Evolutionary conservation across 2,113 vertebrate genomes (phyloP), one percentile per base, ranked within the genome.

Genomic region (Chaetops frenatus): DNA sequence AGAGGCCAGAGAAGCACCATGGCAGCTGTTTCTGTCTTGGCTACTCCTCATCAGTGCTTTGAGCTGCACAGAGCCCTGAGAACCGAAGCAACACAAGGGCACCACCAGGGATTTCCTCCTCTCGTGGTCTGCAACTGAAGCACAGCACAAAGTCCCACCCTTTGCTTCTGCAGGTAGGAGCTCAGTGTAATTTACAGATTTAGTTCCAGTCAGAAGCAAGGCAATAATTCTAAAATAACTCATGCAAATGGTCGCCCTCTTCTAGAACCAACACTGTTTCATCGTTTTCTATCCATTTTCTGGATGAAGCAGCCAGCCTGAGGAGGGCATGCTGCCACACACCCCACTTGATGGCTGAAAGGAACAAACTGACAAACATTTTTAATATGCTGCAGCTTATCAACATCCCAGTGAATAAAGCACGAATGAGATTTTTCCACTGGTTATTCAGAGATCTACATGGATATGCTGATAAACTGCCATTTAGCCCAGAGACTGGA

Each of bases 381-480:
- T 95, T 79, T 88, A 88, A 91, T 88, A 61, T 45, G 69, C 65
- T 88, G 54, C 38, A 88, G 54, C 27, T 88, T 96, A 86, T 81
- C 69, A 67, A 25, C 65, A 65, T 25, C 44, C 45, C 88, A 65
- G 79, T 35, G 72, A 90, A 79, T 69, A 90, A 83, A 88, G 18
- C 36, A 38, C 6, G 35, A 91, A 56, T 12, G 25, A 50, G 62
- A 67, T 77, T 96, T 92, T 92, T 86, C 69, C 65, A 50, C 33
- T 42, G 48, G 61, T 81, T 92, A 45, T 81, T 92, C 80, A 56
- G 1, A 88, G 80, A 77, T 48, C 60, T 53, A 42, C n/a, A 23
- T 20, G 76, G 65, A 38, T 54, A 57, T 50, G 80, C 23, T 79
- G 86, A 44, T 40, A 88, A 93, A 91, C 29, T 66, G 28, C 38